These are phyloP conservation scores for Ovis aries DNA, from an alignment of 2,113 vertebrate genomes.

Conservation along the genomic window DNA sequence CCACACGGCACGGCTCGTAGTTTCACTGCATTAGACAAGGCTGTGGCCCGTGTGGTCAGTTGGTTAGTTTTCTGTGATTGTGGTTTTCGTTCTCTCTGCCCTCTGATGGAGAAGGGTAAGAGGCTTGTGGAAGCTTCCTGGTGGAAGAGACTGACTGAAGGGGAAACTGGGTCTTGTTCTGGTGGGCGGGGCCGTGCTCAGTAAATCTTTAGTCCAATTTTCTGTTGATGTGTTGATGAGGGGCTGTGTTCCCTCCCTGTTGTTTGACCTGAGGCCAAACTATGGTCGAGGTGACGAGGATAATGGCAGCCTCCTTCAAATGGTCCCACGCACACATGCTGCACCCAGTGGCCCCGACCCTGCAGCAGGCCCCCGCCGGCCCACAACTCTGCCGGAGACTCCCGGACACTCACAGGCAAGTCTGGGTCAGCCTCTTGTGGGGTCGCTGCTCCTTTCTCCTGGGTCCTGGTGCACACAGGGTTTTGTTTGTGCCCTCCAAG, in stretches of 20 bases:
- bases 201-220: background rate
- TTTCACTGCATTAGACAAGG: background rate
- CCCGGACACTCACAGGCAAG: accelerated
- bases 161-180: background rate
- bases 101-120: background rate
- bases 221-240: background rate
- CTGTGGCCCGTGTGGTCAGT: background rate
- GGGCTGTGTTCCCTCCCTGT: background rate
- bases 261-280: background rate
- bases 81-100: background rate
- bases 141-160: background rate
- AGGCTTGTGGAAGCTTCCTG: background rate
- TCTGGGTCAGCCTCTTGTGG: accelerated
- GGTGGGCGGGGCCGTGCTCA: background rate
- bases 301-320: background rate
- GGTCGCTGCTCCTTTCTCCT: background rate
- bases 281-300: background rate
- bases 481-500: background rate
- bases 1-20: background rate
- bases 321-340: accelerated
- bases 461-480: background rate
- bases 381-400: background rate
- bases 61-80: background rate
- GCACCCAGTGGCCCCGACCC: accelerated
- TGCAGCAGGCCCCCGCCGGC: background rate